Conservation (phyloP, 2,888 invertebrate species). For the Augiades crinisus region DNA sequence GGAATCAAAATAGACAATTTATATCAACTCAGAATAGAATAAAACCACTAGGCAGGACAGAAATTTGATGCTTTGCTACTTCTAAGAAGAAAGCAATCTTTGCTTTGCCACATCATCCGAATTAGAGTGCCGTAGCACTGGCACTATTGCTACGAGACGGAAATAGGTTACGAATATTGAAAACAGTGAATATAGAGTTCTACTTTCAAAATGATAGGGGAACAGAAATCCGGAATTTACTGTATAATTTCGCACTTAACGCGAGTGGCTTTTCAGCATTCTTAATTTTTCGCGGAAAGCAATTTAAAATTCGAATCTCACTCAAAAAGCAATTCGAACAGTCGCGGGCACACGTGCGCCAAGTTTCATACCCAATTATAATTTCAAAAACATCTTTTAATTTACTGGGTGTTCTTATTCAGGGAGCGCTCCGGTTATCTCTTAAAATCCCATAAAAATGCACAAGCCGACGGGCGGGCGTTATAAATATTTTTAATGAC, state of each 20-base stretch:
- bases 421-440: slow-evolving; percentile 41
- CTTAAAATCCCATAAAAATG: slow-evolving; percentile 69
- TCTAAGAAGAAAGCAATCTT: no score
- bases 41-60: no score
- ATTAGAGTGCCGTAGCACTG: no score
- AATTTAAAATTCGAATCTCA: slow-evolving; percentile 25
- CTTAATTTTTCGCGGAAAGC: slow-evolving; percentile 26
- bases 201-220: no score
- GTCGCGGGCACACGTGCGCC: slow-evolving; percentile 23
- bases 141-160: no score
- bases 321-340: slow-evolving; percentile 23
- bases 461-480: slow-evolving; percentile 51
- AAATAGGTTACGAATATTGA: no score
- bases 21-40: no score
- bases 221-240: slow-evolving; percentile 22
- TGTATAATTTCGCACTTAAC: slow-evolving; percentile 27
- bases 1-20: no score
- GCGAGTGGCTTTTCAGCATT: slow-evolving; percentile 16
- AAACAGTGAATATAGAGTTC: no score
- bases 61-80: no score
- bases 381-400: slow-evolving; percentile 35
- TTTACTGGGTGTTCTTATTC: slow-evolving; percentile 41
- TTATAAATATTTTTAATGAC: slow-evolving; percentile 76
- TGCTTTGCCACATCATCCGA: no score
- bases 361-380: slow-evolving; percentile 33